These are phyloP conservation scores for Calidris pugnax DNA, from an alignment of 2,113 vertebrate species.

Conservation along the genomic window DNA sequence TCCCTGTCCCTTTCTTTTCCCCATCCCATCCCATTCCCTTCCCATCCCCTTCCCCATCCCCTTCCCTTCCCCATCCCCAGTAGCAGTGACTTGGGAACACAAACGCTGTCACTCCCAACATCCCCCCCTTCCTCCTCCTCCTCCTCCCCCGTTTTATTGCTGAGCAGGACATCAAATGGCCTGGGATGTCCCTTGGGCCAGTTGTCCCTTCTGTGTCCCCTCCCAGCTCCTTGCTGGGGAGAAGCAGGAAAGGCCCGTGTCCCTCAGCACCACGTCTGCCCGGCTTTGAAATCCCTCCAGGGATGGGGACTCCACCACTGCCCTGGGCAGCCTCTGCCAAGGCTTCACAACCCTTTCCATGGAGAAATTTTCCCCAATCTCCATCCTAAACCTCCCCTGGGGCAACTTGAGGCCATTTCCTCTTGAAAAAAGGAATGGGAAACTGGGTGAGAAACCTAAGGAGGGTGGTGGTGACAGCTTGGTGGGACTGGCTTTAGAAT, in stretches of 20 bases:
- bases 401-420: not conserved
- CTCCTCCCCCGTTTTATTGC: not conserved
- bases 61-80: not conserved
- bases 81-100: not conserved
- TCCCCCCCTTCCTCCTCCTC: not conserved
- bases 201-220: not conserved
- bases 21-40: not conserved
- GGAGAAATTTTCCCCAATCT: not conserved
- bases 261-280: not conserved
- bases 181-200: not conserved
- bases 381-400: not conserved
- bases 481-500: no score
- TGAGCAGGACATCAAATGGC: not conserved
- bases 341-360: not conserved
- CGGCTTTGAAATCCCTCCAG: not conserved
- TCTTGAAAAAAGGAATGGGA: not conserved
- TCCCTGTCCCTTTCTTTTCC: no score
- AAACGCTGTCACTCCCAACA: not conserved
- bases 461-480: not conserved
- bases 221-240: not conserved
- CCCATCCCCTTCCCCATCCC: no score
- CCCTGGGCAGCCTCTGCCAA: not conserved
- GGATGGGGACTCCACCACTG: not conserved
- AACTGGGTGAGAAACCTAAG: not conserved
- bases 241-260: not conserved